Evolutionary conservation across 2,113 vertebrate genomes (phyloP).

Genomic region (Dunckerocampus dactyliophorus): DNA sequence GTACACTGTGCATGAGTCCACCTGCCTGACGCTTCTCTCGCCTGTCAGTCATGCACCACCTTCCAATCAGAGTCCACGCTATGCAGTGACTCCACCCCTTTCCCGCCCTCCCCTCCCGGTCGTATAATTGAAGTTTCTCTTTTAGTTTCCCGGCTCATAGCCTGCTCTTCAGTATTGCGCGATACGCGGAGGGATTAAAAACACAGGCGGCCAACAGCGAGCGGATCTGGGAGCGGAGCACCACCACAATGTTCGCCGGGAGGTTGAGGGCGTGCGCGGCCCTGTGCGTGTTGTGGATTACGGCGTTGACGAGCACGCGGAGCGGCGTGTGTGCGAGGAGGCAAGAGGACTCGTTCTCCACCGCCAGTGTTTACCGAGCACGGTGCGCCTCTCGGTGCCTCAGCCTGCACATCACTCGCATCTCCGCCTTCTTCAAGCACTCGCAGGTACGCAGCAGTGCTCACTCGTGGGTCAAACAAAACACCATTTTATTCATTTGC

Average conservation of each 20-base stretch:
- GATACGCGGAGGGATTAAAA: slow-evolving; percentile 60
- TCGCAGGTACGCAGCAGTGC: slow-evolving; percentile 78
- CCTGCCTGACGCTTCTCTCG: slow-evolving; percentile 58
- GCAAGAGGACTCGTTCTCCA: slow-evolving; percentile 82
- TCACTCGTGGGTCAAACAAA: background rate
- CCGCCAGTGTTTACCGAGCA: slow-evolving; percentile 79
- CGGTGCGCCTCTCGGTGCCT: slow-evolving; percentile 92
- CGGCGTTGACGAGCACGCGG: slow-evolving; percentile 67
- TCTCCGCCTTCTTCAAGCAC: slow-evolving; percentile 89
- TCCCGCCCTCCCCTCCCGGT: slow-evolving; percentile 59
- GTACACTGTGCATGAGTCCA: slow-evolving; percentile 42
- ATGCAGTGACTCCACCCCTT: slow-evolving; percentile 46
- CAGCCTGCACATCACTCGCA: slow-evolving; percentile 93
- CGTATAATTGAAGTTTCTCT: slow-evolving; percentile 73
- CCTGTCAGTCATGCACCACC: slow-evolving; percentile 49
- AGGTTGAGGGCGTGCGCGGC: slow-evolving; percentile 64
- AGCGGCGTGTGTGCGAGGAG: slow-evolving; percentile 68
- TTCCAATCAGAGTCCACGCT: slow-evolving; percentile 56
- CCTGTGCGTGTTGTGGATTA: slow-evolving; percentile 80
- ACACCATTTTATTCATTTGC: slow-evolving; percentile 9
- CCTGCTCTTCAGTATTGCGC: slow-evolving; percentile 57
- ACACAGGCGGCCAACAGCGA: slow-evolving; percentile 3
- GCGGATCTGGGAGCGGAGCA: background rate
- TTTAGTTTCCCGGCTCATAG: slow-evolving; percentile 69
- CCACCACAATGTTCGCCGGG: slow-evolving; percentile 71